phyloP scores from a whole-genome alignment of 1,140 invertebrate species.

The Trypoxylus dichotomus region DNA sequence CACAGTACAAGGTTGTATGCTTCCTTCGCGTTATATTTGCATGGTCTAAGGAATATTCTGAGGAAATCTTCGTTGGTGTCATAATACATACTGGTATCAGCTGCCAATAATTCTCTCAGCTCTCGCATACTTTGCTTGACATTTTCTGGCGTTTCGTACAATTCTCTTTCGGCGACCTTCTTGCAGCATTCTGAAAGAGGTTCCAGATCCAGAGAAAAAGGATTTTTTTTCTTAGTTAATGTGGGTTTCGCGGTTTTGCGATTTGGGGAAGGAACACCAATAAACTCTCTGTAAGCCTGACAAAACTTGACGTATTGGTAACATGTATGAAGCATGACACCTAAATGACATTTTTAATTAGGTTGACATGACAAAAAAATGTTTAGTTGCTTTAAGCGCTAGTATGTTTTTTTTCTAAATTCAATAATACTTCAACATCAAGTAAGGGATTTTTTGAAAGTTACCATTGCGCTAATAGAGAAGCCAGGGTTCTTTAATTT shows the following conservation, averaged over 20 bases:
- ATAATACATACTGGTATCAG: constrained; percentile 62
- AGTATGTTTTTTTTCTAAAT: too few species aligned
- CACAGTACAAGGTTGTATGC: constrained; percentile 63
- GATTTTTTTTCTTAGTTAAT: not conserved
- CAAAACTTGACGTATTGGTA: not conserved
- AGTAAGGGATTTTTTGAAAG: too few species aligned
- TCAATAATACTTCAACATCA: too few species aligned
- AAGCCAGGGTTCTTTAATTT: too few species aligned
- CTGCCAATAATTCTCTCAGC: constrained; percentile 61
- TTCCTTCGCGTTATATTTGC: constrained; percentile 76
- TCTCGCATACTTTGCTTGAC: constrained; percentile 60
- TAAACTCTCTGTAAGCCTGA: not conserved
- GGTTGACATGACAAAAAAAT: too few species aligned
- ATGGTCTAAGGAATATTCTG: constrained; percentile 70
- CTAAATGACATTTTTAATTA: not conserved
- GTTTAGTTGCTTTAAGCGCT: too few species aligned
- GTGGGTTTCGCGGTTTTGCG: not conserved
- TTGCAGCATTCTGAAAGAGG: constrained; percentile 46
- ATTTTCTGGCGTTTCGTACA: constrained; percentile 66
- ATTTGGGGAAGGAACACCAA: not conserved
- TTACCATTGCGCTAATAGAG: too few species aligned
- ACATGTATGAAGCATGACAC: not conserved
- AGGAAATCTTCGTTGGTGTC: constrained; percentile 72
- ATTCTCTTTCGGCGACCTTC: constrained; percentile 63
- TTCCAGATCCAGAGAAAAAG: not conserved